A percentile compares a stretch with the other conserved stretches of the same genome.
These are phyloP conservation scores for Thymelicus lineola DNA, from an alignment of 2,888 invertebrate genomes.

Conservation along the genomic window DNA sequence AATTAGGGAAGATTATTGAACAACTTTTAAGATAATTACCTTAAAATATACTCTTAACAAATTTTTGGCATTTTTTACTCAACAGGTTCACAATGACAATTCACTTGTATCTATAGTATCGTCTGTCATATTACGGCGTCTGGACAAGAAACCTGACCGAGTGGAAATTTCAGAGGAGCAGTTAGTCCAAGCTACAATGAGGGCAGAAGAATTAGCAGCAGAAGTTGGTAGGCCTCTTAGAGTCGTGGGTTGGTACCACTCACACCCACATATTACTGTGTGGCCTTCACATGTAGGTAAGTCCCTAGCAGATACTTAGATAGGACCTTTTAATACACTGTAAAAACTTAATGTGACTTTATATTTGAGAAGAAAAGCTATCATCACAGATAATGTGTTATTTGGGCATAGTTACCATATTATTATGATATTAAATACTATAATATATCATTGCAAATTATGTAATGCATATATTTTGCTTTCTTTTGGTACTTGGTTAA, in stretches of 20 bases:
- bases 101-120: constrained; percentile 89
- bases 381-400: no score
- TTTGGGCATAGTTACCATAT: no score
- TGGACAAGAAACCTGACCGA: constrained; percentile 93
- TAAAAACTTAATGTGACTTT: no score
- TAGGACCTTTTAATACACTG: no score
- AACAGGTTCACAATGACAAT: constrained; percentile 84
- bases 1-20: no score
- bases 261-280: constrained; percentile 95
- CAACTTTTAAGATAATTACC: no score
- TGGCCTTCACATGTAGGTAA: constrained; percentile 94
- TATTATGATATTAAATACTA: no score
- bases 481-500: no score
- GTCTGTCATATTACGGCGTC: constrained; percentile 89
- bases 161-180: constrained; percentile 95
- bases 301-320: constrained; percentile 47
- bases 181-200: constrained; percentile 87
- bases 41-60: no score
- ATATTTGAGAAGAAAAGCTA: no score
- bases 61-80: constrained; percentile 8
- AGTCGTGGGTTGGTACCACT: constrained; percentile 96
- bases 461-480: no score
- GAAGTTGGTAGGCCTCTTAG: constrained; percentile 88
- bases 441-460: no score
- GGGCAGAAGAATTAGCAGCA: constrained; percentile 87